Evolutionary conservation across 2,113 vertebrate species (phyloP).

Genomic region (Zingel zingel): DNA sequence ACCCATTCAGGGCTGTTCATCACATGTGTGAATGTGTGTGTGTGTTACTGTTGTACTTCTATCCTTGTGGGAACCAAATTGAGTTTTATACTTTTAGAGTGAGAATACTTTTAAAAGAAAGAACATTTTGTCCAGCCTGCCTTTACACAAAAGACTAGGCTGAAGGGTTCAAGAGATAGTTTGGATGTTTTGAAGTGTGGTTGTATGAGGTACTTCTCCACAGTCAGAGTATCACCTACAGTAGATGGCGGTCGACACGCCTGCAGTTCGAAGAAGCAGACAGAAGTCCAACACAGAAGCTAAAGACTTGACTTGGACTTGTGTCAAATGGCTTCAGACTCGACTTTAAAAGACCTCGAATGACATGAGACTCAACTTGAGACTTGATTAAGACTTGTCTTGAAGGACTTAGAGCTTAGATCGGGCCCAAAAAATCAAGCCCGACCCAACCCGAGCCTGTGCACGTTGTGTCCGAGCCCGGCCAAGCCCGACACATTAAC

Average conservation of each 20-base stretch:
- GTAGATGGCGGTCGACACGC: no score
- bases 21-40: constrained; percentile 4
- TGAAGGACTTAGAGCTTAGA: background rate
- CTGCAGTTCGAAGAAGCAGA: no score
- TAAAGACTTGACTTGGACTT: background rate
- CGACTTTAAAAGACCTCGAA: background rate
- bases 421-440: no score
- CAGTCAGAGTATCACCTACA: no score
- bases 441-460: no score
- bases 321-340: background rate
- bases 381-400: background rate
- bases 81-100: background rate
- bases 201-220: no score
- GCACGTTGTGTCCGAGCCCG: no score
- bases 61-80: constrained; percentile 36
- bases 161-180: no score
- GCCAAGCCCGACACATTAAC: no score
- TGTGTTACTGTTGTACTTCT: constrained; percentile 19
- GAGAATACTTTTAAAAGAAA: background rate
- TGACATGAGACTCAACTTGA: background rate
- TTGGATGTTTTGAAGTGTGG: no score
- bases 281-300: no score
- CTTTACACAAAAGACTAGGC: background rate
- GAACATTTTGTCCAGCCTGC: background rate
- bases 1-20: constrained; percentile 41